Conservation (phyloP, 1,140 invertebrate species). For the Drosophila athabasca region DNA sequence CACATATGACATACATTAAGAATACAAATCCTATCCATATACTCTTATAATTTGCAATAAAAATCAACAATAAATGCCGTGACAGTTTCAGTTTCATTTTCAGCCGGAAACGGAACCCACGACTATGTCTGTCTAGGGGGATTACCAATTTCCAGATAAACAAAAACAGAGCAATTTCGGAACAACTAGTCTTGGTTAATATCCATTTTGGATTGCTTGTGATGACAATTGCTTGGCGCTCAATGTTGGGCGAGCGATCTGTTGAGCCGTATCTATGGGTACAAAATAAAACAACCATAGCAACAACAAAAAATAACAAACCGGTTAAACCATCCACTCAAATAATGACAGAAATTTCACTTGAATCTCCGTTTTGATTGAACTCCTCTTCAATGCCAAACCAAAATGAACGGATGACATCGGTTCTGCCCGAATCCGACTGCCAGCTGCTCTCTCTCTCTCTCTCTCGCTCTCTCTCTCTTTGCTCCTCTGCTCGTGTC, state of each 20-base stretch:
- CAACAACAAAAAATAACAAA: slow-evolving; percentile 1
- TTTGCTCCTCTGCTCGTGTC: not conserved
- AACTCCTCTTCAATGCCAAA: slow-evolving; percentile 43
- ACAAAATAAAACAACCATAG: not conserved
- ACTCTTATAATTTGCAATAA: too few relatives aligned
- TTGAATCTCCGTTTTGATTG: slow-evolving; percentile 24
- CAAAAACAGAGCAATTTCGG: too few relatives aligned
- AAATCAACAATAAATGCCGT: too few relatives aligned
- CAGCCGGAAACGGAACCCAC: too few relatives aligned
- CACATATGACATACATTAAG: too few relatives aligned
- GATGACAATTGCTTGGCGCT: slow-evolving; percentile 37
- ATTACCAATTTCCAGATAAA: too few relatives aligned
- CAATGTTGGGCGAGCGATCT: slow-evolving; percentile 12
- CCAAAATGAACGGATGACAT: slow-evolving; percentile 22
- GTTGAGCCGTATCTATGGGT: not conserved
- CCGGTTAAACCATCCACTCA: slow-evolving; percentile 25
- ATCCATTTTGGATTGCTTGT: slow-evolving; percentile 17
- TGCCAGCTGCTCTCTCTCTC: slow-evolving; percentile 18
- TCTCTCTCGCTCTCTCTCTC: not conserved
- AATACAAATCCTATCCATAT: too few relatives aligned
- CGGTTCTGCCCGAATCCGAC: slow-evolving; percentile 5
- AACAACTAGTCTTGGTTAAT: slow-evolving; percentile 29
- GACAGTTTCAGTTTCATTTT: too few relatives aligned
- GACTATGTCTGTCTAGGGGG: too few relatives aligned
- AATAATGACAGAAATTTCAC: slow-evolving; percentile 31